Evolutionary conservation across 2,797 vertebrate species (phyloP).

Genomic region (Chromis chromis): DNA sequence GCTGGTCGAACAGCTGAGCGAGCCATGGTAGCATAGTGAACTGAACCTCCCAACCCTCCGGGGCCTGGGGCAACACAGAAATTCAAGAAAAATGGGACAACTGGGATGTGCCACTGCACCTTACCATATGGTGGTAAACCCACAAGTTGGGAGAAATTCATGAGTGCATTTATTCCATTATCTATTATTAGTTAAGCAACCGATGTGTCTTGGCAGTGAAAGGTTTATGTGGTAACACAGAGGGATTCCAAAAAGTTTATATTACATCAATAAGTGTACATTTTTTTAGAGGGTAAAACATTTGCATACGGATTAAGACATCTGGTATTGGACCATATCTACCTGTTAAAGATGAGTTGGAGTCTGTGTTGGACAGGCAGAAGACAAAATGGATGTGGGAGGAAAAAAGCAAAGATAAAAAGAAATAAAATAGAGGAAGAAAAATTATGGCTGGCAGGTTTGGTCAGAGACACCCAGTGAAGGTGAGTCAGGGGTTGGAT

Average conservation of each 20-base stretch:
- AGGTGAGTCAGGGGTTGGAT: constrained; percentile 38
- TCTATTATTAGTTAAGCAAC: not conserved
- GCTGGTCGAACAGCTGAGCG: constrained; percentile 94
- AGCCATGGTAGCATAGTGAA: constrained; percentile 99
- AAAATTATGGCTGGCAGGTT: constrained; percentile 66
- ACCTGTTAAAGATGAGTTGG: constrained; percentile 91
- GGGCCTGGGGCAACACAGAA: constrained; percentile 69
- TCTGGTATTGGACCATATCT: constrained; percentile 62
- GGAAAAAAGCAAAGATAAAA: constrained; percentile 61
- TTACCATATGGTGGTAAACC: not conserved
- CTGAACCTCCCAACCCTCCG: constrained; percentile 92
- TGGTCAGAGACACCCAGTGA: constrained; percentile 38
- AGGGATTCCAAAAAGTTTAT: not conserved
- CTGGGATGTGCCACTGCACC: not conserved
- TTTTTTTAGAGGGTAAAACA: constrained; percentile 5
- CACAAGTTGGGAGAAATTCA: not conserved
- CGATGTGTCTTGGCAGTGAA: constrained; percentile 2
- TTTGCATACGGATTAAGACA: constrained; percentile 26
- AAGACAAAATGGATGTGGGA: constrained; percentile 80
- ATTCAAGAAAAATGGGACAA: constrained; percentile 3
- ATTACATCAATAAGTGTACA: not conserved
- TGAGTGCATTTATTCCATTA: not conserved
- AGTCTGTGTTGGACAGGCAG: constrained; percentile 87
- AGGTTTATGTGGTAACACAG: not conserved
- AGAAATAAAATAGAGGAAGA: constrained; percentile 68